Evolutionary conservation across 2,113 vertebrate genomes (phyloP).

Genomic region (Phoxinus phoxinus): DNA sequence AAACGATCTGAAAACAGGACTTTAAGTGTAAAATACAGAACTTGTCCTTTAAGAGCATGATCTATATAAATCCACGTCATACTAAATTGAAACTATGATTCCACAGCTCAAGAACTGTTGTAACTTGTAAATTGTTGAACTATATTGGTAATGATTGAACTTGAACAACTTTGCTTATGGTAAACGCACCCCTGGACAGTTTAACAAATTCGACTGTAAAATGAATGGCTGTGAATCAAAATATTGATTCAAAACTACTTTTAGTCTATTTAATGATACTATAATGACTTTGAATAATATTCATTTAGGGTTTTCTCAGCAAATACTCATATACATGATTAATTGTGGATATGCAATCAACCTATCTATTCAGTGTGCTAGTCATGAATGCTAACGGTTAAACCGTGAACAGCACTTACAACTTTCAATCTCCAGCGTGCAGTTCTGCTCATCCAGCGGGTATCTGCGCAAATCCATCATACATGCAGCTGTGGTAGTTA

Average conservation of each 20-base stretch:
- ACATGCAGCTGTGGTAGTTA: slow-evolving; percentile 94
- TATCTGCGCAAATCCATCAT: slow-evolving; percentile 96
- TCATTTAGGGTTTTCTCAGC: neutral
- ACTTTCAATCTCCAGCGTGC: slow-evolving; percentile 93
- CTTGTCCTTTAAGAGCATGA: neutral
- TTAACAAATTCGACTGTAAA: no score
- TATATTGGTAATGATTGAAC: no score
- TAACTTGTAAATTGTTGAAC: neutral
- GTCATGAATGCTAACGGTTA: neutral
- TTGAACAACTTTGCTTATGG: no score
- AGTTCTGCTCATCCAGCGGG: slow-evolving; percentile 93
- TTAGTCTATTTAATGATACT: no score
- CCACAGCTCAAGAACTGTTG: neutral
- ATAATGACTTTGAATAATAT: neutral
- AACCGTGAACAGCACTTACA: slow-evolving; percentile 79
- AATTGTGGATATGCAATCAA: neutral
- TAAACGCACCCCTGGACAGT: no score
- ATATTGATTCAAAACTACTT: no score
- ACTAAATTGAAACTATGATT: neutral
- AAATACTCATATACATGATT: neutral
- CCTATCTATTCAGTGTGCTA: no score
- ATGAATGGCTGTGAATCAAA: no score
- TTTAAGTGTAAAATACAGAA: no score
- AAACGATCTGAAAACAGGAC: no score
- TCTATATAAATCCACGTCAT: neutral